Base-by-base conservation (phyloP, 2,888 invertebrate species). In the Sphecodes monilicornis region DNA sequence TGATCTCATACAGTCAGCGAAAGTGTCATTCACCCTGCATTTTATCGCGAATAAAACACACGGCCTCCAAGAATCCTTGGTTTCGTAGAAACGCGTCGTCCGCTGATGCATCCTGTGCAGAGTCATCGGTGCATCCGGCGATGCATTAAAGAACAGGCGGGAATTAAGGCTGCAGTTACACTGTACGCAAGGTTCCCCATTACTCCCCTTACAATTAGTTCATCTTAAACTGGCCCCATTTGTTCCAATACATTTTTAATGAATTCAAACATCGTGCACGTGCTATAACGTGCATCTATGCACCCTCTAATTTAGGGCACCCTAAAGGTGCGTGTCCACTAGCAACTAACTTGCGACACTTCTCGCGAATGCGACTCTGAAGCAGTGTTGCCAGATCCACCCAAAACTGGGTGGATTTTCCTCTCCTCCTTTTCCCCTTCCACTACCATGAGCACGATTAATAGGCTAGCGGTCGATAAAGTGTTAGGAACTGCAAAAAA, bases 121-220 rank as follows among this genome's bases (percentile, higher is more conserved):
- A 64, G 64, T 32, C 32, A 64, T 64, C 64, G 64, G 72, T 32
- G 60, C 60, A 60, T 60, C 60, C 60, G 60, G 60, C 36, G 32
- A 57, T 22, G 81, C 76, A 74, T 80, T 36, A 71, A 72, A 72
- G 70, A 60, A 60, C 46, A 73, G 72, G 69, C 78, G 13, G 69
- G 70, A 68, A 83, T 54, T n/a, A 54, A 54, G 54, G 54, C 54
- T 54, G 54, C 54, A 54, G 54, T 54, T 54, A 54, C 54, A 54
- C n/a, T n/a, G 50, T n/a, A 11, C n/a, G 54, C n/a, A 54, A 54
- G 54, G n/a, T 54, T 54, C 54, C 54, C 10, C n/a, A 11, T 54
- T n/a, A 50, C 10, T 10, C 8, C 2, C n/a, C 22, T 10, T 54
- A 54, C 54, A 54, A n/a, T 54, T n/a, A n/a, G 3, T 22, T 50